Percentiles rank a stretch among this genome's conserved stretches.
phyloP scores from a whole-genome alignment of 2,113 vertebrate species.

The Picathartes gymnocephalus region DNA sequence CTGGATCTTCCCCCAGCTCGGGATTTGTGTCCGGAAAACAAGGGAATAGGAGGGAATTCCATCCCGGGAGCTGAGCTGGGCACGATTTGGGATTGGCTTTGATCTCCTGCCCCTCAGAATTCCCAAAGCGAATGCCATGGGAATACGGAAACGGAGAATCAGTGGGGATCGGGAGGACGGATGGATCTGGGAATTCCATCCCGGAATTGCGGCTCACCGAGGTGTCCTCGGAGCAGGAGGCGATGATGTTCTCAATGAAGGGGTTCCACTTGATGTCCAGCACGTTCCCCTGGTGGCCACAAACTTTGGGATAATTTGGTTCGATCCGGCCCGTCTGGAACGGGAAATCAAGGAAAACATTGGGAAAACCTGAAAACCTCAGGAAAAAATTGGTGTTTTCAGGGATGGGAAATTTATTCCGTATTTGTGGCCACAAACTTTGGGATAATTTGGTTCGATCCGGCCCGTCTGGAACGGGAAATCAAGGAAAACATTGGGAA shows the following conservation, averaged over 20 bases:
- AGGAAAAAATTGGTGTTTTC: not conserved
- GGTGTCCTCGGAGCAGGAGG: conserved; percentile 94
- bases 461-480: conserved; percentile 75
- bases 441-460: conserved; percentile 91
- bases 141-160: fast-evolving
- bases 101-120: not conserved
- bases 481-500: fast-evolving
- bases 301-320: conserved; percentile 91
- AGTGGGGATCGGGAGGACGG: fast-evolving
- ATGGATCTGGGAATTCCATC: not conserved
- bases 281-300: conserved; percentile 94
- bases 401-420: conserved; percentile 69
- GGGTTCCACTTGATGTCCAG: conserved; percentile 99
- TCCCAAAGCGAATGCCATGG: not conserved
- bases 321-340: conserved; percentile 86
- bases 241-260: conserved; percentile 97
- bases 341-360: fast-evolving
- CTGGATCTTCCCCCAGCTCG: not conserved
- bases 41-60: not conserved
- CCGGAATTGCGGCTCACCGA: conserved; percentile 76
- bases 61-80: not conserved
- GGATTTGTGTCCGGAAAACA: not conserved
- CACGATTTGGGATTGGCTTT: not conserved
- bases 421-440: conserved; percentile 92
- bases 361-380: fast-evolving